These are phyloP conservation scores for Avahi laniger DNA, from an alignment of 2,797 vertebrate genomes.

Conservation along the genomic window DNA sequence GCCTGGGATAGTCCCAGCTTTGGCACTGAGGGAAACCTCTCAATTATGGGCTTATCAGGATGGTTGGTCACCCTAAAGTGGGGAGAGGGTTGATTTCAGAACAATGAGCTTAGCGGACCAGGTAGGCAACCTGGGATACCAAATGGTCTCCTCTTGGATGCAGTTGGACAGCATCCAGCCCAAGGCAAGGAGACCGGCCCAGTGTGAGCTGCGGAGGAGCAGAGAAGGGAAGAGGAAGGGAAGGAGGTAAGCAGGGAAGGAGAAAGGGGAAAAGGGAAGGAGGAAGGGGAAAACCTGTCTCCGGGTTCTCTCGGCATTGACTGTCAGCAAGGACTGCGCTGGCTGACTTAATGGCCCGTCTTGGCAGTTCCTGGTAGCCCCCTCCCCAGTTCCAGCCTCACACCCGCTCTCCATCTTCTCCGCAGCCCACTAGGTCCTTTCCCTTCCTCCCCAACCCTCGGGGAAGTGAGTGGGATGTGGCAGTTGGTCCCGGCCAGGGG, in stretches of 20 bases:
- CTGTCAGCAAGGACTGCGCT: not conserved
- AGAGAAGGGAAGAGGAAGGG: too few species aligned
- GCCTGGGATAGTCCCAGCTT: not conserved
- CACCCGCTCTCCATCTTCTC: not conserved
- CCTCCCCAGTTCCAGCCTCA: not conserved
- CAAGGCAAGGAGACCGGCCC: not conserved
- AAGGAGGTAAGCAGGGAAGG: not conserved
- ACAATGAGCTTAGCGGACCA: not conserved
- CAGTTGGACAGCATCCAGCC: not conserved
- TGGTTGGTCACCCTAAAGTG: not conserved
- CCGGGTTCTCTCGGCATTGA: not conserved
- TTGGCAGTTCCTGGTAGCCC: fast-evolving
- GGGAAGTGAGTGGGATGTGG: not conserved
- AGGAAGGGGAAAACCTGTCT: not conserved
- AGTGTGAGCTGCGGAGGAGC: not conserved
- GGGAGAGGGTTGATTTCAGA: not conserved
- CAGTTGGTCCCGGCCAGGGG: slow-evolving; percentile 1
- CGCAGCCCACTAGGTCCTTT: not conserved
- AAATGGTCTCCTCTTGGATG: not conserved
- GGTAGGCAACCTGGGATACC: too few species aligned
- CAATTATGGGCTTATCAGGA: not conserved
- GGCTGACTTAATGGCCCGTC: not conserved
- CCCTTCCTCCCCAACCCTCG: not conserved
- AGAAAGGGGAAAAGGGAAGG: not conserved
- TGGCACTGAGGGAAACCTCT: not conserved